Conservation (phyloP, 2,113 vertebrate genomes). For the Dryoscopus gambensis region DNA sequence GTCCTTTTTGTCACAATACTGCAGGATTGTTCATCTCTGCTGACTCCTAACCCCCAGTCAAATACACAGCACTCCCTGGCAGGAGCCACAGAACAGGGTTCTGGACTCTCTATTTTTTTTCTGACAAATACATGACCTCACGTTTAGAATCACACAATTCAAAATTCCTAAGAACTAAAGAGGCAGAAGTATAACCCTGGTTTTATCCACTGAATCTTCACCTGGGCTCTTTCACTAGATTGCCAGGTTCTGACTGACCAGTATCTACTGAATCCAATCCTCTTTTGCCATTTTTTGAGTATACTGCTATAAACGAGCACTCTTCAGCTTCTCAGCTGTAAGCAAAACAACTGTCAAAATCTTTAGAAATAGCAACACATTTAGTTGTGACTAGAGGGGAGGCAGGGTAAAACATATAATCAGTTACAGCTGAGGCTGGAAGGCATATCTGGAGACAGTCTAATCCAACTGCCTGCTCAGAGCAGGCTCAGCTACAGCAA, state of each 20-base stretch:
- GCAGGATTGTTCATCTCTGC: background rate
- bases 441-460: background rate
- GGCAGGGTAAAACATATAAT: background rate
- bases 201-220: background rate
- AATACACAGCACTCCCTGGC: background rate
- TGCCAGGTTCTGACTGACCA: background rate
- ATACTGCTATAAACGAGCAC: background rate
- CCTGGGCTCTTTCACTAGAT: background rate
- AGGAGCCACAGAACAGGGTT: background rate
- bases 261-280: background rate
- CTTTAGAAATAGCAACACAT: background rate
- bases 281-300: background rate
- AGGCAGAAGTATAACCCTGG: background rate
- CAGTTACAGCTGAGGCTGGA: background rate
- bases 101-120: background rate
- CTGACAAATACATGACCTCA: background rate
- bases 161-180: background rate
- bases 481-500: background rate
- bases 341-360: background rate
- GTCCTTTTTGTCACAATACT: background rate
- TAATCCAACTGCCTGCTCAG: background rate
- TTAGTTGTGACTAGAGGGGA: background rate
- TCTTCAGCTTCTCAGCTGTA: background rate
- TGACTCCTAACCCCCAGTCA: background rate
- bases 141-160: background rate